Evolutionary conservation across 2,888 invertebrate genomes (phyloP), one percentile per base, ranked within the genome.

Genomic region (Balanococcus diminutus): DNA sequence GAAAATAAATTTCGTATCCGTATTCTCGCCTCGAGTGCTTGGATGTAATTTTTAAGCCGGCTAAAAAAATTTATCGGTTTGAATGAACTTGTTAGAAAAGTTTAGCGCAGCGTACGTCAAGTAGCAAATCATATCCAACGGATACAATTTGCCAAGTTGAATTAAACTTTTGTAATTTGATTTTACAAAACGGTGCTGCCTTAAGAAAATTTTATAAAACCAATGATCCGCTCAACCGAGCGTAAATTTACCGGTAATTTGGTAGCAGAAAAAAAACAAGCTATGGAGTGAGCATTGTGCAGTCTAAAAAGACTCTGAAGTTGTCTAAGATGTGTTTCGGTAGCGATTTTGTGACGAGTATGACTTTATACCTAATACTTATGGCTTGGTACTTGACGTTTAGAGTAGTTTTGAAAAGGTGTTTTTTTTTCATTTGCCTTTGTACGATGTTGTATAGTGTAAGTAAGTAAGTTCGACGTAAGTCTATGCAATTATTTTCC

Each of bases 141-240:
- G 42, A 81, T 81, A 81, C 81, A 81, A 81, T 81, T 81, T 81
- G 22, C 81, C 39, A 81, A 81, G 81, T 81, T 42, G 32, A 81
- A 81, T 81, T 81, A 42, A 81, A 81, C 81, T 42, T 81, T 42
- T 42, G 39, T 81, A 81, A 81, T 36, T 36, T 42, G 81, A 81
- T 81, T 39, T 32, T 36, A 42, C 81, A 25, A 42, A 39, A 81
- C 42, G 81, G 3, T 42, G 39, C 19, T 28, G 67, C 67, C 67
- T 67, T 16, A 67, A 67, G 67, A 67, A 67, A 67, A 31, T 28
- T 28, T 67, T 67, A 67, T 14, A 67, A 28, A 67, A 11, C 67
- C 31, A 31, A 67, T 67, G 25, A 67, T 67, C 28, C 67, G 67
- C 31, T 67, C 67, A 14, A 67, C 67, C 4, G 6, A 67, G 67